phyloP scores from a whole-genome alignment of 2,113 vertebrate genomes.

The Butastur rufipennis region DNA sequence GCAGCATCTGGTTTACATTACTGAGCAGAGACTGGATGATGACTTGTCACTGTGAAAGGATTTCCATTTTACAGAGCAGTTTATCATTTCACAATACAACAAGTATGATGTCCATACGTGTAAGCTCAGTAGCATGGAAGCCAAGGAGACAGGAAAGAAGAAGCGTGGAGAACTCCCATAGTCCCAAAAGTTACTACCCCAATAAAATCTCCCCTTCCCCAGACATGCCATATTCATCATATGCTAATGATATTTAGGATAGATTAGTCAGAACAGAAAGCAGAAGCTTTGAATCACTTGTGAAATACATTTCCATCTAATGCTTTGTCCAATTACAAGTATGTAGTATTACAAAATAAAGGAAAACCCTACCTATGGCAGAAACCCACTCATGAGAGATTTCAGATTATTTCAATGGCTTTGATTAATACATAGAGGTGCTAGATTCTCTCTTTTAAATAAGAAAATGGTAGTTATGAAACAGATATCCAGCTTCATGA shows the following conservation, averaged over 20 bases:
- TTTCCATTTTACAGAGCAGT: background rate
- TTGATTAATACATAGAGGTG: background rate
- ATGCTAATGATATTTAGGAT: background rate
- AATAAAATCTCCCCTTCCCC: background rate
- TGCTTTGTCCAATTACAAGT: background rate
- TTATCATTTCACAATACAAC: background rate
- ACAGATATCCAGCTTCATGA: background rate
- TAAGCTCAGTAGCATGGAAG: background rate
- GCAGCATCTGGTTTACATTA: background rate
- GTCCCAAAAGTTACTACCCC: background rate
- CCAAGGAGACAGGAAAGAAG: background rate
- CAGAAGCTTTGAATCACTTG: background rate
- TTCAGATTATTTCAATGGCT: background rate
- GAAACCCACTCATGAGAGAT: background rate
- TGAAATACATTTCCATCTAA: background rate
- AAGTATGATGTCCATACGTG: background rate
- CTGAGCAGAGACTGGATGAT: background rate
- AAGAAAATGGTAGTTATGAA: background rate
- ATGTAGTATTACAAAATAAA: background rate
- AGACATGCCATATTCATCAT: background rate
- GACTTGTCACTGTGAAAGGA: background rate
- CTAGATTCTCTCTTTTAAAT: background rate
- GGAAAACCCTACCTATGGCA: background rate
- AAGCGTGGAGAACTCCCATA: background rate
- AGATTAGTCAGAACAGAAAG: background rate